Evolutionary conservation across 2,888 invertebrate genomes (phyloP).

Genomic region (Scotopteryx bipunctaria): DNA sequence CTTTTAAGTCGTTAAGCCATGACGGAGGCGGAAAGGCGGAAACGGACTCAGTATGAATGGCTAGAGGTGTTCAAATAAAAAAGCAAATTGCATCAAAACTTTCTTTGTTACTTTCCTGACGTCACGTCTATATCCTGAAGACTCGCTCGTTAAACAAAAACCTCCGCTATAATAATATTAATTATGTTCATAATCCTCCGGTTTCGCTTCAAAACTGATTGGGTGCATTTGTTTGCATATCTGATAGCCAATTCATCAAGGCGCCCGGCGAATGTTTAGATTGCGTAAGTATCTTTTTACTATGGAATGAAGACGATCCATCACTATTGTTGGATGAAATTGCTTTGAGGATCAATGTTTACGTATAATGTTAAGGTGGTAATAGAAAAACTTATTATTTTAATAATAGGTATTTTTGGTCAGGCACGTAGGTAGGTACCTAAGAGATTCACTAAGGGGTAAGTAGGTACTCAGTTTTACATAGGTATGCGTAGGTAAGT

Average conservation of each 20-base stretch:
- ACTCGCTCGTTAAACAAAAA: slow-evolving; percentile 5
- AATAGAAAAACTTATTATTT: no score
- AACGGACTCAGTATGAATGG: no score
- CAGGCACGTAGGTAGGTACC: background rate
- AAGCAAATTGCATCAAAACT: no score
- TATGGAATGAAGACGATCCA: slow-evolving; percentile 44
- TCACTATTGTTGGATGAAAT: slow-evolving; percentile 42
- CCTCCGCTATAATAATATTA: slow-evolving; percentile 23
- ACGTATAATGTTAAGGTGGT: slow-evolving; percentile 3
- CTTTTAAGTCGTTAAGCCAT: no score
- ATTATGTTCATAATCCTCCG: slow-evolving; percentile 43
- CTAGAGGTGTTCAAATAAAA: no score
- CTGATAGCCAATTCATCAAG: slow-evolving; percentile 69
- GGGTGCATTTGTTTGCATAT: slow-evolving; percentile 68
- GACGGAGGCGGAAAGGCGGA: no score
- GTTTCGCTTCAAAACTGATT: slow-evolving; percentile 57
- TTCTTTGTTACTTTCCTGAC: background rate
- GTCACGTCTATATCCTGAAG: no score
- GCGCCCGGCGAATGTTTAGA: slow-evolving; percentile 37
- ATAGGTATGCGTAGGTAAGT: no score
- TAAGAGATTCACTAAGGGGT: no score
- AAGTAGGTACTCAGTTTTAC: no score
- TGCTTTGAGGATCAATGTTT: slow-evolving; percentile 33
- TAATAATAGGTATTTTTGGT: no score
- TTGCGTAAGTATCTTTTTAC: slow-evolving; percentile 44